A percentile compares a stretch with the other conserved stretches of the same genome.
phyloP scores from a whole-genome alignment of 1,140 invertebrate species.

The Rhyzopertha dominica region DNA sequence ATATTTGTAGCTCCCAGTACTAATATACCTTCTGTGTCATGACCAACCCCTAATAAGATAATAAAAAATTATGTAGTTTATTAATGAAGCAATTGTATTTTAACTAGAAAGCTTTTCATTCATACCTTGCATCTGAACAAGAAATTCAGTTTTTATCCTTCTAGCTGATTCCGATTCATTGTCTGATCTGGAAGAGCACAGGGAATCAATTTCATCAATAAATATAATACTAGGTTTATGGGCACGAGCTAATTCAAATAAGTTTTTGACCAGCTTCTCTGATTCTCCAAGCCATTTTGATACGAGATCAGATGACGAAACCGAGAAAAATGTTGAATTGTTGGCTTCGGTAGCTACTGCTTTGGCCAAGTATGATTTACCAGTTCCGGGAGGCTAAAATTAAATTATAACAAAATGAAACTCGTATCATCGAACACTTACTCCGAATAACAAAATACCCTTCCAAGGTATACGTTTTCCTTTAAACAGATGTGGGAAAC shows the following conservation, averaged over 20 bases:
- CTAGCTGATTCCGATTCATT: constrained; percentile 98
- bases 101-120: neutral
- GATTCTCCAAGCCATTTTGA: constrained; percentile 99
- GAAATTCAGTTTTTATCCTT: constrained; percentile 98
- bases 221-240: constrained; percentile 99
- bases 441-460: constrained; percentile 95
- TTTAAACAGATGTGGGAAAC: constrained; percentile 98
- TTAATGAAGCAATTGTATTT: neutral
- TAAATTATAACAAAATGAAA: constrained; percentile 24
- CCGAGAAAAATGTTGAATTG: constrained; percentile 98
- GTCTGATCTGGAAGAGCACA: constrained; percentile 95
- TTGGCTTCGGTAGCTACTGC: constrained; percentile 99
- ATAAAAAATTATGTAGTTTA: neutral
- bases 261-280: constrained; percentile 95
- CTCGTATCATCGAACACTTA: constrained; percentile 45
- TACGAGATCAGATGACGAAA: constrained; percentile 96
- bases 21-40: constrained; percentile 91
- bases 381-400: constrained; percentile 91
- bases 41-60: constrained; percentile 71
- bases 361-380: constrained; percentile 98
- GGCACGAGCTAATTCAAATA: constrained; percentile 91
- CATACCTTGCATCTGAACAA: constrained; percentile 96
- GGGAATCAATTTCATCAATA: constrained; percentile 98
- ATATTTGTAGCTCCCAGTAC: constrained; percentile 99
- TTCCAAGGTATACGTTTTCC: constrained; percentile 98